Base-by-base conservation (phyloP, 2,797 vertebrate species). In the Trachops cirrhosus region DNA sequence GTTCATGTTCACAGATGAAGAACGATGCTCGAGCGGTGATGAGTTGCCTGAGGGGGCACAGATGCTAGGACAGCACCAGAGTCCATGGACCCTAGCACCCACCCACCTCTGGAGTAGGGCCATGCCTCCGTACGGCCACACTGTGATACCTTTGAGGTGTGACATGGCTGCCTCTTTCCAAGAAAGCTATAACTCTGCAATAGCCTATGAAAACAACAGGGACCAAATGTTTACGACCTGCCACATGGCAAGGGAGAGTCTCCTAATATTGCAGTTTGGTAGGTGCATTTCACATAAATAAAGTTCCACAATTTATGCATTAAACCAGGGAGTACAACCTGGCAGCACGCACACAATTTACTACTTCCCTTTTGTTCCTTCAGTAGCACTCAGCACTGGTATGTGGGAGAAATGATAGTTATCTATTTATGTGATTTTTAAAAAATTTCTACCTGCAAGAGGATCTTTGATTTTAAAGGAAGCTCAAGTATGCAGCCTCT, bases 201-300 rank as follows among this genome's bases (percentile, higher is more conserved):
- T 5, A 82, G 48, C 22, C 41, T 86, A 3, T 50, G 80, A 64
- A 93, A 78, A 93, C 78, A 91, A 62, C 6, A 12, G 22, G 16
- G 50, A 87, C 57, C 16, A 86, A 71, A 34, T 32, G 37, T 89
- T 88, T 79, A 86, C 91, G 95, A 93, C 73, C 29, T 75, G 71
- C 54, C 80, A 46, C 44, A 39, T 89, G 64, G 10, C 54, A n/a
- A 21, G 34, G 79, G 18, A 34, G 34, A 71, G 59, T 12, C 74
- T 73, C 86, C 67, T 89, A 83, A 86, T 89, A 52, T 59, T 68
- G 86, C 91, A 94, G 57, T 89, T 84, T 84, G 79, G 21, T 52
- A 95, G 79, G 52, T 26, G 67, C n/a, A 86, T 62, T 73, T 84
- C 44, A 75, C 15, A 85, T 68, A 89, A 95, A 90, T 88, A 92